phyloP scores from a whole-genome alignment of 2,797 vertebrate genomes.

The Sardinella longiceps region DNA sequence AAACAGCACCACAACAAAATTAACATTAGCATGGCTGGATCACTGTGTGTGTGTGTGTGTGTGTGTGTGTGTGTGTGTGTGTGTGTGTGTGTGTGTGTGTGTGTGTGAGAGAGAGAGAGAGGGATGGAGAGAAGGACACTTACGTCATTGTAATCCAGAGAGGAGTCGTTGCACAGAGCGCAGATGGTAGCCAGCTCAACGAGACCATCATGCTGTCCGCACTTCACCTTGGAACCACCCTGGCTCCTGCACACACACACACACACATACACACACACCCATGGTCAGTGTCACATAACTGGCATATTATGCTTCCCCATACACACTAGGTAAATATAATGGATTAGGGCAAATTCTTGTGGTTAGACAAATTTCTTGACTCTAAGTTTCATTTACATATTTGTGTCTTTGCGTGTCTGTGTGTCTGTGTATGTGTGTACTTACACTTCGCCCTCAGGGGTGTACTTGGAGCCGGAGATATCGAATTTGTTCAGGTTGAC shows the following conservation, averaged over 20 bases:
- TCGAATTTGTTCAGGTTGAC: slow-evolving; percentile 87
- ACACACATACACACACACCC: background rate
- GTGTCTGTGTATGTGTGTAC: slow-evolving; percentile 59
- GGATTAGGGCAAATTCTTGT: too few relatives aligned
- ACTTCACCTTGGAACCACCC: slow-evolving; percentile 77
- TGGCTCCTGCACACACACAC: slow-evolving; percentile 72
- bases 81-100: too few relatives aligned
- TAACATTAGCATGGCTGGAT: background rate
- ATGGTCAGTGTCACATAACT: slow-evolving; percentile 20
- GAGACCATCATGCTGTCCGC: slow-evolving; percentile 86
- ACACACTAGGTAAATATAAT: too few relatives aligned
- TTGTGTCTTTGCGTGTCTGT: background rate
- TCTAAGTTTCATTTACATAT: background rate
- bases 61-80: background rate
- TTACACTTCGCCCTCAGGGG: slow-evolving; percentile 96
- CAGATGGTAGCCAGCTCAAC: slow-evolving; percentile 93
- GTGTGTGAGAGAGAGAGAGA: too few relatives aligned
- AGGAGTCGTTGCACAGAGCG: slow-evolving; percentile 94
- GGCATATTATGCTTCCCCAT: background rate
- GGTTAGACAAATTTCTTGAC: background rate
- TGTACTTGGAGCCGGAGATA: slow-evolving; percentile 94
- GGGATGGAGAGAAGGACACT: background rate
- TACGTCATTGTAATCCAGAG: slow-evolving; percentile 94
- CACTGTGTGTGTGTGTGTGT: background rate
- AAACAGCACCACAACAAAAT: background rate